These are phyloP conservation scores for Thunnus thynnus DNA, from an alignment of 2,113 vertebrate species.

Conservation along the genomic window DNA sequence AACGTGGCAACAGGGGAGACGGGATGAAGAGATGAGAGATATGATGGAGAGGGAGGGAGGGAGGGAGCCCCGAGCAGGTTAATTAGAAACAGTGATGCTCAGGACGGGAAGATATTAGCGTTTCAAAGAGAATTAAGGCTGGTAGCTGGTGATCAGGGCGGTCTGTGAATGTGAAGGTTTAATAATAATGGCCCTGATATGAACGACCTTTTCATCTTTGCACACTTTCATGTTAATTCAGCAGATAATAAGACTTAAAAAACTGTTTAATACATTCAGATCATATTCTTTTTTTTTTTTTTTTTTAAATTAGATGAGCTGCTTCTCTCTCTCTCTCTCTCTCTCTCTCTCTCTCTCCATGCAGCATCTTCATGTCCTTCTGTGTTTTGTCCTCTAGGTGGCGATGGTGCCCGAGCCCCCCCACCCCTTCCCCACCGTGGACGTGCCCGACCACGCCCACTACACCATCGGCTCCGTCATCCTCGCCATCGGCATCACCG, in stretches of 20 bases:
- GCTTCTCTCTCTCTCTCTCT: no score
- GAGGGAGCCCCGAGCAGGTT: not conserved
- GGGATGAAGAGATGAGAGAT: conserved; percentile 9
- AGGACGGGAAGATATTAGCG: conserved; percentile 19
- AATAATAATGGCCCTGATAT: not conserved
- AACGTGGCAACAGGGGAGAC: conserved; percentile 47
- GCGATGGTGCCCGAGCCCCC: conserved; percentile 54
- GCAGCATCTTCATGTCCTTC: not conserved
- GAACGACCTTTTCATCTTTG: conserved; percentile 2
- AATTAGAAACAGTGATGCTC: conserved; percentile 37
- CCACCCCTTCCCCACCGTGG: conserved; percentile 87
- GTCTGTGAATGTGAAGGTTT: not conserved
- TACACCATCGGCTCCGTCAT: conserved; percentile 91
- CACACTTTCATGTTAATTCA: not conserved
- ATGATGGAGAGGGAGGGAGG: no score
- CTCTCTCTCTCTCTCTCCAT: no score
- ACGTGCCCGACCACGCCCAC: conserved; percentile 93
- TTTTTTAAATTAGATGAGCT: not conserved
- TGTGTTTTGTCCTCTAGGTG: conserved; percentile 65
- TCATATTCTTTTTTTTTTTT: not conserved
- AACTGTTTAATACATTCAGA: no score
- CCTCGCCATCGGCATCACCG: conserved; percentile 91
- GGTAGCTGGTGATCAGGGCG: conserved; percentile 1
- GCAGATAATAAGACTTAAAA: not conserved
- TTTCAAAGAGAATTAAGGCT: conserved; percentile 9